Percentiles rank a stretch among this genome's conserved stretches.
phyloP scores from a whole-genome alignment of 2,113 vertebrate genomes.

The Rhinogobius similis region DNA sequence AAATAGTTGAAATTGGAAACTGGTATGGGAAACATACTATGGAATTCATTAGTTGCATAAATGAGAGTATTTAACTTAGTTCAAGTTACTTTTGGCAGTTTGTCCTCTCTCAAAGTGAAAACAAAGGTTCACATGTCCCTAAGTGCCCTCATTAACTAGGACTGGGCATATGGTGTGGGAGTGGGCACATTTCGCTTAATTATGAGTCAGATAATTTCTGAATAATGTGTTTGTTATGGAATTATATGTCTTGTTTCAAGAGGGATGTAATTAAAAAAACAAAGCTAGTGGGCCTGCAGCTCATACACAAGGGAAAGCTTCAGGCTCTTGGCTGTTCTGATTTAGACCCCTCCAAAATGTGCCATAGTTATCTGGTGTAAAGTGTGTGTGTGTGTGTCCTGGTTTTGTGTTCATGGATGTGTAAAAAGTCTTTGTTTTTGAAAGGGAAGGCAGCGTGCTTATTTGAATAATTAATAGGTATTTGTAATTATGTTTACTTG shows the following conservation, averaged over 20 bases:
- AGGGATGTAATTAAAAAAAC: conserved; percentile 28
- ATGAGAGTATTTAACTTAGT: not conserved
- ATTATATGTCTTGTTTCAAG: conserved; percentile 19
- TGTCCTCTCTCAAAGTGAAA: not conserved
- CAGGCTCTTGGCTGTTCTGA: not conserved
- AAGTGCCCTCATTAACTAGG: conserved; percentile 21
- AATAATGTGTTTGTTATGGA: conserved; percentile 12
- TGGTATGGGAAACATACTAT: not conserved
- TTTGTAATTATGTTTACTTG: conserved; percentile 46
- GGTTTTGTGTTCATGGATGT: conserved; percentile 17
- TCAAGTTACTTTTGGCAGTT: not conserved
- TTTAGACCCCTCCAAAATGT: not conserved
- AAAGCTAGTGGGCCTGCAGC: not conserved
- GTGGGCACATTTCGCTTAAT: conserved; percentile 28
- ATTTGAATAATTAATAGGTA: conserved; percentile 51
- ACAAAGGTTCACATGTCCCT: conserved; percentile 3
- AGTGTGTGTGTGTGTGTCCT: not conserved
- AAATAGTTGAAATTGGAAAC: not conserved
- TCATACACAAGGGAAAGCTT: not conserved
- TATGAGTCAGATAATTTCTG: conserved; percentile 40
- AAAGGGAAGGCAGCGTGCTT: conserved; percentile 12
- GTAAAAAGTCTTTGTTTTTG: conserved; percentile 30
- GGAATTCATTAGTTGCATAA: not conserved
- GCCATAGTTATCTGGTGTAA: not conserved
- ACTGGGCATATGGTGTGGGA: conserved; percentile 11